Conservation (phyloP, 2,113 vertebrate species). For the Ceratotherium simum region DNA sequence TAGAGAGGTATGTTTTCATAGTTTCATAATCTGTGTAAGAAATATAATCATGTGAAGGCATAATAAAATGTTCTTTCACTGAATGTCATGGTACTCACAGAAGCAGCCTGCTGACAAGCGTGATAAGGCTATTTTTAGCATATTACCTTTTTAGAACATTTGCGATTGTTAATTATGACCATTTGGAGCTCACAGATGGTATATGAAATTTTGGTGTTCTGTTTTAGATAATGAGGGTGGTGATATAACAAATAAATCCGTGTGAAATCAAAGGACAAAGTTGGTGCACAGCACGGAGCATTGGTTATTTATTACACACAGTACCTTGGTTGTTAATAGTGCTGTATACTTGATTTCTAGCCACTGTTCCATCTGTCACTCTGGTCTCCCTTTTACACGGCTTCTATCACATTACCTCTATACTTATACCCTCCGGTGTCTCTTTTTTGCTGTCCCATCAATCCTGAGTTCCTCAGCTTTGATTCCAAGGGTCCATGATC, state of each 20-base stretch:
- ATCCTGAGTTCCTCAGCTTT: neutral
- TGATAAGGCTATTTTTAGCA: slow-evolving; percentile 53
- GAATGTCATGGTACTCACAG: neutral
- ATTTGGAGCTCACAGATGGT: slow-evolving; percentile 79
- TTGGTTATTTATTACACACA: slow-evolving; percentile 28
- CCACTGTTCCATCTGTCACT: neutral
- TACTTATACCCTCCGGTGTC: neutral
- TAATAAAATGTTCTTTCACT: slow-evolving; percentile 3
- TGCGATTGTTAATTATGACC: slow-evolving; percentile 70
- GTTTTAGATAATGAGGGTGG: slow-evolving; percentile 72
- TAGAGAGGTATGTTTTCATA: neutral
- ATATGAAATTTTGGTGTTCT: slow-evolving; percentile 69
- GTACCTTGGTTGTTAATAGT: neutral
- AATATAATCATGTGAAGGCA: neutral
- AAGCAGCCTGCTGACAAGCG: slow-evolving; percentile 57
- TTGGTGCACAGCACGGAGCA: neutral
- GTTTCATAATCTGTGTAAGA: neutral
- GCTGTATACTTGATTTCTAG: neutral
- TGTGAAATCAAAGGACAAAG: slow-evolving; percentile 68
- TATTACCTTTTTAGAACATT: slow-evolving; percentile 74
- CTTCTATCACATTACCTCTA: neutral
- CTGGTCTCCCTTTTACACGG: neutral
- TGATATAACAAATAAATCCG: slow-evolving; percentile 70
- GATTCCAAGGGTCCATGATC: neutral
- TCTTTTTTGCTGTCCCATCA: neutral